Evolutionary conservation across 2,113 vertebrate genomes (phyloP), one percentile per base, ranked within the genome.

Genomic region (Gadus macrocephalus): DNA sequence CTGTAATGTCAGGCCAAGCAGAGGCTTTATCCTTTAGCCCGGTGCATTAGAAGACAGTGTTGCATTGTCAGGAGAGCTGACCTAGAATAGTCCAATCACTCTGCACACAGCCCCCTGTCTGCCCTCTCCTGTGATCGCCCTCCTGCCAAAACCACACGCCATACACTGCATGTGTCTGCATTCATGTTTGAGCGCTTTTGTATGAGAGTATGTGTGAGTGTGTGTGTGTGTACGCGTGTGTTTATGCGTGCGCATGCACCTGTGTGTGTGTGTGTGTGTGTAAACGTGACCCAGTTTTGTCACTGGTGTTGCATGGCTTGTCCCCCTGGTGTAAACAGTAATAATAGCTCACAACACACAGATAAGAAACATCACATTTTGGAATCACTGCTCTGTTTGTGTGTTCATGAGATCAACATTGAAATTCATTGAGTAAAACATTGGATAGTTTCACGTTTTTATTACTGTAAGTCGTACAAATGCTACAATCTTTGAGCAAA

Each of bases 11-110:
- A 79, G 78, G 83, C 88, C 86, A 89, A 86, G 79, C 69, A 59
- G 75, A 79, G 78, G 81, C 79, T 85, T 90, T 86, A 89, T 91
- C 87, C 87, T 89, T 83, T 85, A 80, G 83, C 83, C 81, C 78
- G 73, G 78, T 82, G 82, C 83, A 84, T 88, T 86, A 85, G 75
- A 84, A 86, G 85, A 89, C 86, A 88, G 88, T 87, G 80, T 88
- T 88, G 85, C 85, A 86, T 87, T 89, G 86, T 91, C 90, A 83
- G 70, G 90, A 90, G 90, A 89, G 86, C 89, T 92, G 90, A 91
- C 91, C 91, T 89, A 92, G 90, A 91, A 92, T 91, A 87, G 85
- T 85, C 87, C 88, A 90, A 90, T 91, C 89, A 83, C 85, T 89
- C 89, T 78, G 79, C 77, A 86, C 88, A 87, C 87, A 88, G 81